Base-by-base conservation (phyloP, 2,797 vertebrate genomes). In the Brachyalestes nurse region DNA sequence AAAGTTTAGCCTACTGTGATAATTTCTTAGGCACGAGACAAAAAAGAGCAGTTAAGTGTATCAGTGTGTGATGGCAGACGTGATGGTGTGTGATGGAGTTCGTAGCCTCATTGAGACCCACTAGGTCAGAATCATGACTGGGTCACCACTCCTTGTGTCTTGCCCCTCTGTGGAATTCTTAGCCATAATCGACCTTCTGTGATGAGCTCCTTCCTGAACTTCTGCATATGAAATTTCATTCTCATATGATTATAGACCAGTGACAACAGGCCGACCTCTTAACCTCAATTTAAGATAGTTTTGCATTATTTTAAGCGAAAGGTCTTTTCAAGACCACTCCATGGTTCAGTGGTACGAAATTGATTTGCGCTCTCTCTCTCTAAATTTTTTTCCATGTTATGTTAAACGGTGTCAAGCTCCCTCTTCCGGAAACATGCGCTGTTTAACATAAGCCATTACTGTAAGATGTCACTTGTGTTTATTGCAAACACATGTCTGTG, bases 391-490 rank as follows among this genome's bases (percentile, higher is more conserved):
- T 83, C 75, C 79, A 76, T 81, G 75, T 84, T 78, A 65, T 70
- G 78, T 81, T 83, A 84, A 84, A 80, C 61, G 66, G 53, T 86
- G 83, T 80, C 81, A 87, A 82, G 81, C 74, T 82, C 82, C 60
- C 51, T 42, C 70, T 78, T 87, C 75, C 73, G 79, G 79, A 83
- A 72, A 86, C 81, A 66, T 77, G 82, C 51, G 12, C 81, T 75
- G 78, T 84, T 88, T 88, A 82, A 86, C 77, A 86, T 84, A 83
- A 86, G 81, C 81, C 77, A 85, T 87, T 87, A 85, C 81, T 81
- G 70, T 83, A 82, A 65, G 47, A 62, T 86, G 85, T 84, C 87
- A 86, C 80, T 84, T 84, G 76, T 86, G 86, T 87, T 87, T 87
- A 82, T 86, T 84, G 75, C 77, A 64, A 86, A 83, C 81, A 79